Base-by-base conservation (phyloP, 2,888 invertebrate species). In the Erannis defoliaria region DNA sequence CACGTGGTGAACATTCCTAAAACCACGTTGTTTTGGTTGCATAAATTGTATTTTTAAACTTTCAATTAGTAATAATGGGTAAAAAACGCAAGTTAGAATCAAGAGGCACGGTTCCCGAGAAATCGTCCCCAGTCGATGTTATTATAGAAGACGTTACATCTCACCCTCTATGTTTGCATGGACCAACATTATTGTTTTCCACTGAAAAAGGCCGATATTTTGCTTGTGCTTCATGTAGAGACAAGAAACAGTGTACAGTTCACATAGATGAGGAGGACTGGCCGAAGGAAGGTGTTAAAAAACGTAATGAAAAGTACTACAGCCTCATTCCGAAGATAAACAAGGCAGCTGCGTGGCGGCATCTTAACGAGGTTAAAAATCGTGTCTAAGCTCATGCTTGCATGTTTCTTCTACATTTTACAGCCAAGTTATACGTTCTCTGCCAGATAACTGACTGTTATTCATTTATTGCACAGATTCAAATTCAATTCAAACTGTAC, bases 181-280 rank as follows among this genome's bases (percentile, higher is more conserved):
- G 97, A 0, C 97, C 97, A 42, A 95, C 96, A 5, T 85, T 97
- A 59, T 84, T 96, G 54, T 97, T 97, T 91, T 94, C 95, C 18
- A 85, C 81, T 38, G 90, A 90, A 68, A 89, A 93, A 55, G 90
- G 93, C 37, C 90, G 93, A 68, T 98, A 95, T 86, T 98, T 94
- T 85, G 96, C 96, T 0, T 98, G 98, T 84, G 95, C 98, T 0
- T 96, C 97, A 0, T 97, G 96, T 81, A 94, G 98, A 57, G 96
- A 97, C 77, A 94, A 96, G 65, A 96, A 96, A 77, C 94, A 95
- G 9, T 98, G 98, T 77, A 89, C 93, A 2, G 96, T 97, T 80
- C 96, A 95, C 73, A 93, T 96, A 29, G 83, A 91, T 1, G 93
- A 94, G 72, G 84, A 91, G 43, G 88, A 90, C 54, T 94, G 94